Base-by-base conservation (phyloP, 2,888 invertebrate species). In the Coremacera marginata region DNA sequence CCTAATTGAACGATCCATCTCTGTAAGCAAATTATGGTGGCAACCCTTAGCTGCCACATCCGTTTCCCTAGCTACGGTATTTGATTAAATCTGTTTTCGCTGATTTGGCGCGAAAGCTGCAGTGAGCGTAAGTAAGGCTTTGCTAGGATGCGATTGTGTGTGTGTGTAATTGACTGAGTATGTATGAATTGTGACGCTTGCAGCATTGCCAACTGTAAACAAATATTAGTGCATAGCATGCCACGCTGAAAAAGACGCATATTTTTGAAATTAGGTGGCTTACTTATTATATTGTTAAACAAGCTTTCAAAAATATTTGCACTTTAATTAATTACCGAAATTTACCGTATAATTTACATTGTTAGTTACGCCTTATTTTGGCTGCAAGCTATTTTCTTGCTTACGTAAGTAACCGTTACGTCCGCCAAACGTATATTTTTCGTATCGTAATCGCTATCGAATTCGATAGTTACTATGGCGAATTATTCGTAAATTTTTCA, bases 1-100 rank as follows among this genome's bases (percentile, higher is more conserved):
- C 85, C 84, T 84, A 84, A 84, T 84, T 84, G 84, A 84, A 84
- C 84, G 84, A 84, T 84, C 83, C 85, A 84, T 84, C 85, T 85
- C 71, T 83, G 84, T 79, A 74, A 82, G 74, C 82, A 82, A 77
- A 77, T 74, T 63, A 77, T 70, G 25, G 55, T 55, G 44, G 34
- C 57, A 19, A 62, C 51, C 49, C 7, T 22, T 37, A 25, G 25
- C 55, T 22, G 68, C 68, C 78, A 72, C 74, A 22, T 63, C 76
- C 76, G 63, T 63, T 70, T 75, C 70, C 65, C 77, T 76, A 27
- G n/a, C 57, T 37, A 19, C 62, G 62, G 62, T 84, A 83, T 85
- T 84, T 84, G 83, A 84, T 84, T 85, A 84, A 83, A 84, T 84
- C 83, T 84, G 83, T 81, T 83, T 84, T 81, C 81, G 84, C 84